Evolutionary conservation across 2,113 vertebrate genomes (phyloP).

Genomic region (Tursiops truncatus): DNA sequence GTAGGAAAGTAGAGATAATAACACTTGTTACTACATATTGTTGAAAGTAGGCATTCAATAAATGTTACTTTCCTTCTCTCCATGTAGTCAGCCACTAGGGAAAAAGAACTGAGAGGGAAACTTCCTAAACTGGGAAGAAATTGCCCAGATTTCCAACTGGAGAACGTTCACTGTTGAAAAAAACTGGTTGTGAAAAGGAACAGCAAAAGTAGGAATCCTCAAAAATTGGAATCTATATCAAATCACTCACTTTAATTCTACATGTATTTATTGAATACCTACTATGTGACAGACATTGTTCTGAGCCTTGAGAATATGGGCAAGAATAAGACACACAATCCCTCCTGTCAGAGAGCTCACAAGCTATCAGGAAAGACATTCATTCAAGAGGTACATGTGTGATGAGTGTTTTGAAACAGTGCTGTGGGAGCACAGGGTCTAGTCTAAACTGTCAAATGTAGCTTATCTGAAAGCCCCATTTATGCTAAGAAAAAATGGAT

Average conservation of each 20-base stretch:
- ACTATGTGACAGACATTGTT: neutral
- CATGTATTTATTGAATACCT: neutral
- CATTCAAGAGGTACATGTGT: neutral
- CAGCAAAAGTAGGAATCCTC: neutral
- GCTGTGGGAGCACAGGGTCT: neutral
- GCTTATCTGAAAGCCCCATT: neutral
- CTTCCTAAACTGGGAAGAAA: neutral
- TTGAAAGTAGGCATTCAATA: neutral
- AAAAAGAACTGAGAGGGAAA: neutral
- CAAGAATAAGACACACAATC: neutral
- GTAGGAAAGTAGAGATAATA: neutral
- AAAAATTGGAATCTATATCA: neutral
- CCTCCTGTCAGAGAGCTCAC: neutral
- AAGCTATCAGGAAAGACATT: neutral
- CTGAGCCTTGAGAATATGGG: neutral
- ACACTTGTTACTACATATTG: neutral
- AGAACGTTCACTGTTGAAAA: neutral
- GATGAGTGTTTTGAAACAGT: neutral
- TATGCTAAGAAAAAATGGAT: neutral
- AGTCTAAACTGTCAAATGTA: neutral
- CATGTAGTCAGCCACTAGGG: neutral
- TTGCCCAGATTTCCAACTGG: neutral
- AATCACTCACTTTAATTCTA: neutral
- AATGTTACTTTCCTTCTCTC: neutral
- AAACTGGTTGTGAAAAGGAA: neutral